A percentile compares a stretch with the other conserved stretches of the same genome.
Conservation (phyloP, 2,113 vertebrate genomes). For the Suricata suricatta region DNA sequence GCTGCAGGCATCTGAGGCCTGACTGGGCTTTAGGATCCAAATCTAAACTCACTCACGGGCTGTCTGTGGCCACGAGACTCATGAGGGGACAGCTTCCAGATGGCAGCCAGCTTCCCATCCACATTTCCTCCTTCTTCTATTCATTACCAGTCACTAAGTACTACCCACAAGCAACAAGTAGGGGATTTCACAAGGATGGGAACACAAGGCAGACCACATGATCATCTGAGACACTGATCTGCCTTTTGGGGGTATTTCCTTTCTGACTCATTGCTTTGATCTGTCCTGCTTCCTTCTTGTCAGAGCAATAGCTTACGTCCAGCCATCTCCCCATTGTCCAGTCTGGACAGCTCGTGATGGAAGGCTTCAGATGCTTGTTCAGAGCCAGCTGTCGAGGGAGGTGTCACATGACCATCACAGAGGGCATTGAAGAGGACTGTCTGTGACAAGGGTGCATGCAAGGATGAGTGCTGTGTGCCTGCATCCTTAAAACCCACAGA, state of each 20-base stretch:
- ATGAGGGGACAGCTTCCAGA: accelerated
- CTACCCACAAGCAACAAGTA: neutral
- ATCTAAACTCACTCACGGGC: accelerated
- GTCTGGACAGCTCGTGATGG: no score
- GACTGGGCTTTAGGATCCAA: neutral
- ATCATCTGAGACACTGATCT: accelerated
- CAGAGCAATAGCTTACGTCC: neutral
- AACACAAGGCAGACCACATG: accelerated
- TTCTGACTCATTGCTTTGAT: neutral
- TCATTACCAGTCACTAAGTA: accelerated
- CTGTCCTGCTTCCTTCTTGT: accelerated
- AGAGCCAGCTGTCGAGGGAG: neutral
- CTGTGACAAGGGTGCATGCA: neutral
- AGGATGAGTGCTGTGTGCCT: neutral
- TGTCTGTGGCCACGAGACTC: accelerated
- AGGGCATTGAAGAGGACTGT: neutral
- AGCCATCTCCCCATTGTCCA: accelerated
- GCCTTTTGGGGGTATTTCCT: neutral
- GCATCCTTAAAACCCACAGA: neutral
- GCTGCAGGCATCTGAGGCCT: neutral
- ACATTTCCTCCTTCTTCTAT: neutral
- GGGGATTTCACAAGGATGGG: no score
- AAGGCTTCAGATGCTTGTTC: neutral
- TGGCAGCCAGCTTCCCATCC: neutral
- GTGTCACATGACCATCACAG: neutral